Conservation (phyloP, 2,797 vertebrate species). For the Xyrichtys novacula region DNA sequence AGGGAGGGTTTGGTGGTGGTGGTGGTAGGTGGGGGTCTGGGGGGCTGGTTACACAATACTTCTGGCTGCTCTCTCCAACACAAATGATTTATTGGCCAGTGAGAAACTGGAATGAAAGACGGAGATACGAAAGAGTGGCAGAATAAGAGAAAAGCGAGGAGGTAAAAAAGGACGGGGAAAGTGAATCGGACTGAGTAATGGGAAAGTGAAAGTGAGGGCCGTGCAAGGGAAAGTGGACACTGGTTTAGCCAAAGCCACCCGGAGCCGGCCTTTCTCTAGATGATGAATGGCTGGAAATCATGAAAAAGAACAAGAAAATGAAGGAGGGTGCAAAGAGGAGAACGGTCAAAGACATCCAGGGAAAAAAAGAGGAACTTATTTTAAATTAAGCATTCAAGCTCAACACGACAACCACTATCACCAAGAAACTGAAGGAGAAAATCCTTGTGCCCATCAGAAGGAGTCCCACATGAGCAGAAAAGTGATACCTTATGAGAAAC, state of each 20-base stretch:
- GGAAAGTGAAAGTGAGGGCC: conserved; percentile 63
- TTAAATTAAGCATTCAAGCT: conserved; percentile 18
- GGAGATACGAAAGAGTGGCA: conserved; percentile 63
- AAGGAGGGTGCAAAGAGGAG: conserved; percentile 47
- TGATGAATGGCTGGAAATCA: conserved; percentile 76
- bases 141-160: conserved; percentile 51
- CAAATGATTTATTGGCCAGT: conserved; percentile 78
- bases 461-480: conserved; percentile 22
- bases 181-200: conserved; percentile 60
- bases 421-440: conserved; percentile 20
- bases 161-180: conserved; percentile 58
- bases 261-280: conserved; percentile 63
- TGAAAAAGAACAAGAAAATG: conserved; percentile 67
- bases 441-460: conserved; percentile 11
- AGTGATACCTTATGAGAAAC: conserved; percentile 39
- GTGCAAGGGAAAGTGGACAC: conserved; percentile 57
- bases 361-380: conserved; percentile 31
- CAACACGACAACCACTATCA: conserved; percentile 35
- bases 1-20: conserved; percentile 49
- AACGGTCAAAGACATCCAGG: conserved; percentile 37
- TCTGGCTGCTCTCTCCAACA: conserved; percentile 62
- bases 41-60: conserved; percentile 70
- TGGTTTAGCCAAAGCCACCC: conserved; percentile 65
- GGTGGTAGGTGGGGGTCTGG: no score
- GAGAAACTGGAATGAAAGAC: conserved; percentile 67